These are phyloP conservation scores for Oscheius onirici DNA, from an alignment of 2,888 invertebrate species.

Conservation along the genomic window DNA sequence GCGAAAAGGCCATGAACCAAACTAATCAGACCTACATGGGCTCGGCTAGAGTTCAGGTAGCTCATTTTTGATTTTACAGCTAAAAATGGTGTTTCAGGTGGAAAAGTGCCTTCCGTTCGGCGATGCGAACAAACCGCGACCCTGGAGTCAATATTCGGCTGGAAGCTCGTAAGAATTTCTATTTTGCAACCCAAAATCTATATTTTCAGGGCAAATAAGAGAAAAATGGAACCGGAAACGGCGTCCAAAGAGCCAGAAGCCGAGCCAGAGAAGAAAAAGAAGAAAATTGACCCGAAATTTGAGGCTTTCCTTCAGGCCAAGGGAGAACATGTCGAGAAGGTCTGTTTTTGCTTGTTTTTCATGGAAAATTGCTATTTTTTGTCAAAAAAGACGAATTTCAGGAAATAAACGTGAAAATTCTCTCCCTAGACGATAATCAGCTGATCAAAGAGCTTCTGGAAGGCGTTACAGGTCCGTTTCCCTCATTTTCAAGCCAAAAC, in stretches of 20 bases:
- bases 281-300: slow-evolving; percentile 80
- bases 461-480: slow-evolving; percentile 48
- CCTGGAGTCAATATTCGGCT: slow-evolving; percentile 90
- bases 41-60: slow-evolving; percentile 82
- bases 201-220: slow-evolving; percentile 43
- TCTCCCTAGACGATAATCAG: slow-evolving; percentile 14
- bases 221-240: slow-evolving; percentile 34
- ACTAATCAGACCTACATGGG: slow-evolving; percentile 87
- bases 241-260: slow-evolving; percentile 32
- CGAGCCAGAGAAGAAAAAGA: slow-evolving; percentile 39
- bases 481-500: background rate
- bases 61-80: background rate
- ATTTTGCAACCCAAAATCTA: background rate
- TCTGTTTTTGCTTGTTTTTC: background rate
- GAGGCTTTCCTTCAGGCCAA: slow-evolving; percentile 89
- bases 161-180: slow-evolving; percentile 78
- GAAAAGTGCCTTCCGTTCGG: slow-evolving; percentile 76
- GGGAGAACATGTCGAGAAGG: slow-evolving; percentile 73
- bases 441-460: slow-evolving; percentile 51
- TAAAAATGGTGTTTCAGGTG: slow-evolving; percentile 73
- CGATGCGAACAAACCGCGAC: slow-evolving; percentile 80
- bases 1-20: slow-evolving; percentile 81
- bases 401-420: background rate
- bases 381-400: background rate
- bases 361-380: background rate